Evolutionary conservation across 2,888 invertebrate genomes (phyloP), one percentile per base, ranked within the genome.

Genomic region (Lordiphosa fenestrarum): DNA sequence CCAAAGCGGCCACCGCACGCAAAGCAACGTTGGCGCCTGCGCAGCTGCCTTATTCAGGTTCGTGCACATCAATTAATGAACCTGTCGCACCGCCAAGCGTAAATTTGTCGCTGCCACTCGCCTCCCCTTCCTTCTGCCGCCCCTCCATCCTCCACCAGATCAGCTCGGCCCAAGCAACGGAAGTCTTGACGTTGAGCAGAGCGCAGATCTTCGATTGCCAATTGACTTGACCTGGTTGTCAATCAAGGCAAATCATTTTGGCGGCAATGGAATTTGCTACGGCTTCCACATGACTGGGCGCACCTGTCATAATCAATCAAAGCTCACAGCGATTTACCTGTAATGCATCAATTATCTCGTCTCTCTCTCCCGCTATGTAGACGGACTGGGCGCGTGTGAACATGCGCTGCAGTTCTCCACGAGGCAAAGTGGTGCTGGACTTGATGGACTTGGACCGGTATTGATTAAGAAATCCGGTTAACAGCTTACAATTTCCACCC

Each of bases 21-120:
- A 77, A 77, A 38, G 50, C n/a, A 30, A 23, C 44, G 62, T 56
- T 60, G 74, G 65, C 75, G 75, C 75, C 69, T 65, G 66, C 58
- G 73, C 72, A 71, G 72, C 75, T 67, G 72, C 74, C 21, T 19
- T 12, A 23, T 38, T 6, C 15, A 44, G 37, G n/a, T 13, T 52
- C 76, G 86, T 84, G 83, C 74, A 85, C 85, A 84, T 86, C 85
- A 87, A 87, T 87, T 86, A 86, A 87, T 86, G 86, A 86, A 87
- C 81, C 87, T 87, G 86, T 86, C 87, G 82, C 67, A 67, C 53
- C 67, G 66, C 53, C 67, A 65, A 66, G 86, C 87, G 87, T 77
- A 84, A 86, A 87, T 87, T 86, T 86, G 81, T 86, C 86, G 86
- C 85, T 60, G 55, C 55, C 58, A 38, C 39, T 44, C 13, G 39